Base-by-base conservation (phyloP, 2,888 invertebrate species). In the Aspidiotus destructor region DNA sequence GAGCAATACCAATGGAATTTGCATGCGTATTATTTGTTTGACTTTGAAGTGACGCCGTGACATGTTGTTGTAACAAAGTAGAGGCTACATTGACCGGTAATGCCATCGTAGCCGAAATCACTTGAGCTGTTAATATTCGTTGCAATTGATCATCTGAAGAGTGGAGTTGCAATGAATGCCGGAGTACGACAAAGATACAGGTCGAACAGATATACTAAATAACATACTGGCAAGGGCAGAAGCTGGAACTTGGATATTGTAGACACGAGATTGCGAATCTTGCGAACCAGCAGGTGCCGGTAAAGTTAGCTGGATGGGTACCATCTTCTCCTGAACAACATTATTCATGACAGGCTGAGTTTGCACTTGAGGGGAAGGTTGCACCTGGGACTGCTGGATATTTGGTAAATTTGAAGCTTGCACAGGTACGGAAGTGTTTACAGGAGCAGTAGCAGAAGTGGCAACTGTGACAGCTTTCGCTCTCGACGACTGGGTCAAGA, bases 171-270 rank as follows among this genome's bases (percentile, higher is more conserved):
- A 58, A 62, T 70, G 8, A 61, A 61, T 42, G 11, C 16, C 17
- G 11, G 8, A 13, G 1, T 9, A 11, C 2, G 2, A 62, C n/a
- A 48, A 62, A 53, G 16, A 28, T 16, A 48, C 11, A 8, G 84
- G 76, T 74, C 83, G 84, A 74, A 13, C 41, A 60, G 67, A 58
- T 62, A 48, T 9, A 60, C 57, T n/a, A 8, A 60, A 8, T 8
- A 41, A 15, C 60, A 84, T 83, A 76, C 87, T 86, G 78, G 87
- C 86, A 64, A 92, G 81, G 41, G 91, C 90, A 11, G 89, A 86
- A 40, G 89, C 89, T 70, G 92, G 92, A 74, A 92, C 92, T 79
- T 92, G 91, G 76, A 92, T 91, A n/a, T 90, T 91, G 70, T 92
- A 83, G 58, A 89, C 84, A 71, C 91, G 84, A 41, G 85, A 84